Evolutionary conservation across 2,797 vertebrate species (phyloP).

Genomic region (Tamandua tetradactyla): DNA sequence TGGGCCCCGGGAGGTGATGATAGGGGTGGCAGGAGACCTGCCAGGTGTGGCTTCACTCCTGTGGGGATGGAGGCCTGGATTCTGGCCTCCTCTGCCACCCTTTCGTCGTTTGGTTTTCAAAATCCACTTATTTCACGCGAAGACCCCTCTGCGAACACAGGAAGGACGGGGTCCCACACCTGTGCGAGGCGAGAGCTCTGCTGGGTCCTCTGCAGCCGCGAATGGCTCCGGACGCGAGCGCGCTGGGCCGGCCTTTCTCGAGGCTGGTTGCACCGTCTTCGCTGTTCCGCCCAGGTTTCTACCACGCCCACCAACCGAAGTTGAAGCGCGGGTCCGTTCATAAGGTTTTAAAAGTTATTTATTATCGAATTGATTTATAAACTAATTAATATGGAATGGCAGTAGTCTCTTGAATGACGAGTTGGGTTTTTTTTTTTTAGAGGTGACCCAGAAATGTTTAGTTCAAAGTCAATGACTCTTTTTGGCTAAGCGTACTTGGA

Average conservation of each 20-base stretch:
- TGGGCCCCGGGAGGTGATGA: conserved; percentile 55
- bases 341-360: no score
- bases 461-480: no score
- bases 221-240: conserved; percentile 67
- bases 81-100: conserved; percentile 65
- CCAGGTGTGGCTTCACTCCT: conserved; percentile 45
- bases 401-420: no score
- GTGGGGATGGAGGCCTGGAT: conserved; percentile 48
- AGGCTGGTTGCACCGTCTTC: conserved; percentile 54
- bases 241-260: conserved; percentile 60
- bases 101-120: conserved; percentile 63
- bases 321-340: conserved; percentile 80
- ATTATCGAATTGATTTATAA: no score
- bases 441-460: no score
- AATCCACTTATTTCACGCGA: conserved; percentile 71
- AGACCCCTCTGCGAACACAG: conserved; percentile 74
- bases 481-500: no score
- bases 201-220: conserved; percentile 66
- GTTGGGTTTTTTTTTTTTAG: no score
- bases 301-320: conserved; percentile 81
- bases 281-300: conserved; percentile 60
- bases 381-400: no score
- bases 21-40: conserved; percentile 61
- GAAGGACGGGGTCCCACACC: conserved; percentile 61
- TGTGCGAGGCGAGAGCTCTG: conserved; percentile 52